Base-by-base conservation (phyloP, 2,113 vertebrate genomes). In the Caranx ignobilis region DNA sequence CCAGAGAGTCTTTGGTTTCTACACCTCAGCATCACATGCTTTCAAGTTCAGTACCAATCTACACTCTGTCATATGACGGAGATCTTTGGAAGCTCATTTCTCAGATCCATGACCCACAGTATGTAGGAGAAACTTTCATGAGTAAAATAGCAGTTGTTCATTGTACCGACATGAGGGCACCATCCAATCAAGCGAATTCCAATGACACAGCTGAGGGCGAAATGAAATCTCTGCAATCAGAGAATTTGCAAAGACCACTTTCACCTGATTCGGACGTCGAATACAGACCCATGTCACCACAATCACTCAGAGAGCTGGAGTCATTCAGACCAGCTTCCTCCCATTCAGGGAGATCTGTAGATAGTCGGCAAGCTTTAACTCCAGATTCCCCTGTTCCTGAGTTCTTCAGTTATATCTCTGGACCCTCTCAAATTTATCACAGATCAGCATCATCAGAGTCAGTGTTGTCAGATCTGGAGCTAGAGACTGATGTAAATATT, bases 91-190 rank as follows among this genome's bases (percentile, higher is more conserved):
- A 88, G 47, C 76, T 90, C 16, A 89, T 95, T 21, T 92, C 93
- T 67, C 91, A 93, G 56, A 74, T 93, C 10, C 41, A 21, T 79
- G 94, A 95, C 74, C 87, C 91, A 21, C 94, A 93, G 43, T 94
- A 93, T 75, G 81, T 82, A 60, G 90, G 88, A 35, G 71, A 93
- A 79, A 87, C 82, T 6, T 81, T 79, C 45, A 62, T 26, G 31
- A 52, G 43, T 61, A 84, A 88, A 71, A 57, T 39, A 19, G 75
- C 18, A 71, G 35, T 55, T 19, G 66, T 82, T 84, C 72, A 81
- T 31, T 74, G 75, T 15, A 19, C 37, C 57, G 43, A 15, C 45
- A 54, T 39, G 47, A 52, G 0, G 7, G 39, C 56, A 11, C 77
- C 75, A 6, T 55, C 37, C 19, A 34, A 47, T n/a, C 45, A 67